Percentiles rank a stretch among this genome's conserved stretches.
These are phyloP conservation scores for Scelioninae gen. 1 DNA, from an alignment of 2,888 invertebrate species.

Conservation along the genomic window DNA sequence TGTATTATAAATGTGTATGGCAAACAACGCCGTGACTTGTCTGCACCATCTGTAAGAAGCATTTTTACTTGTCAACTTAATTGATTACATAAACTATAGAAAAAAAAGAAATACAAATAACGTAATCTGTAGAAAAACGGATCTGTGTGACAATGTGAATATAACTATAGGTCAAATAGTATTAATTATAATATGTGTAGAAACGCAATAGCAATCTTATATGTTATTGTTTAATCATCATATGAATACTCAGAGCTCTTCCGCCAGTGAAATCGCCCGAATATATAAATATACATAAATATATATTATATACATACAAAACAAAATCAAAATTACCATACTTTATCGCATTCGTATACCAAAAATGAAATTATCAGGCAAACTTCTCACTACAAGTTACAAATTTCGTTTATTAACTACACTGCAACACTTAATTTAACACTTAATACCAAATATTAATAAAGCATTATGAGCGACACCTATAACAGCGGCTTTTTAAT, in stretches of 20 bases:
- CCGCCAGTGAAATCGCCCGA: slow-evolving; percentile 60
- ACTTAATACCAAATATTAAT: no score
- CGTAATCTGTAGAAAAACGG: slow-evolving; percentile 80
- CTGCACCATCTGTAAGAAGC: slow-evolving; percentile 80
- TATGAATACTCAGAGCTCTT: slow-evolving; percentile 65
- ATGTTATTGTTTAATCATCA: slow-evolving; percentile 65
- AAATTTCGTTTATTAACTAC: slow-evolving; percentile 9
- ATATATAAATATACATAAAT: slow-evolving; percentile 46
- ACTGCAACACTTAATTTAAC: slow-evolving; percentile 19
- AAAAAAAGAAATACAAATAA: slow-evolving; percentile 73
- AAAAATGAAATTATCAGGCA: slow-evolving; percentile 39
- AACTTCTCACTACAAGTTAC: slow-evolving; percentile 27
- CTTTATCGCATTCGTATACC: slow-evolving; percentile 40
- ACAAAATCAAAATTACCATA: slow-evolving; percentile 42
- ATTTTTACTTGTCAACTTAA: slow-evolving; percentile 81
- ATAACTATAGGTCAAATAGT: slow-evolving; percentile 77
- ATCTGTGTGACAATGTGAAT: slow-evolving; percentile 83
- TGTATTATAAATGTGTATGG: slow-evolving; percentile 4
- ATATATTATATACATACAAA: slow-evolving; percentile 47
- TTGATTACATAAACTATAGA: slow-evolving; percentile 68
- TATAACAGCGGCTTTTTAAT: no score
- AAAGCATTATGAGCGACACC: no score
- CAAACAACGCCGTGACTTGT: slow-evolving; percentile 76
- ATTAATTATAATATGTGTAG: slow-evolving; percentile 67
- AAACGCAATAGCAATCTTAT: slow-evolving; percentile 57